Base-by-base conservation (phyloP, 1,140 invertebrate species). In the Nomia melanderi region DNA sequence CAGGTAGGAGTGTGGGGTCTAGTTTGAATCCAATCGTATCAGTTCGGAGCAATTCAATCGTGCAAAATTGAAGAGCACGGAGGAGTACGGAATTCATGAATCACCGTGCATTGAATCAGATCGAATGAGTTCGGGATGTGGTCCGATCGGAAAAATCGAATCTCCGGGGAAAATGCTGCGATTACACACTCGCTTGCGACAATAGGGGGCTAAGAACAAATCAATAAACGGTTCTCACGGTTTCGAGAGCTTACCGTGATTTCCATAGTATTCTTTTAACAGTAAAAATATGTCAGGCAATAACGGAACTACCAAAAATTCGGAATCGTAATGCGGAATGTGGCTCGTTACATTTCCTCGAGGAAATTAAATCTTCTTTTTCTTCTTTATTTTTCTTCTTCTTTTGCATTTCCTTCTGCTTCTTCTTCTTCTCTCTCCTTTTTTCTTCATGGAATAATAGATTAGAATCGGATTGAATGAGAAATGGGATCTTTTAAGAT, bases 131-230 rank as follows among this genome's bases (percentile, higher is more conserved):
- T 69, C 64, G 64, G n/a, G 73, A 75, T 75, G 73, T 56, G 73
- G 59, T 76, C 73, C 65, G 62, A 69, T 76, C 73, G 64, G 73
- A 76, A 76, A 76, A 76, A 76, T 76, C 73, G 64, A 76, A 76
- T 69, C 73, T 39, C 65, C 0, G 20, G 54, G 36, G 73, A 56
- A 76, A 76, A 69, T 76, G 54, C 65, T 20, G 65, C 73, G 73
- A 76, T 76, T 76, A 76, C 64, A 76, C 65, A 69, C 73, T 69
- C 69, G 64, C 73, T 76, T 69, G 73, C 73, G 54, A 76, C 65
- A 76, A 76, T 69, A 60, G 65, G 14, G 41, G 39, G 5, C 23
- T 25, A 66, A 76, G 41, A 50, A 69, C 65, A 67, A 69, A 76
- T 76, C 64, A 57, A 76, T 76, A 76, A 69, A 76, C 54, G 47